Percentiles rank a stretch among this genome's conserved stretches.
Evolutionary conservation across 2,113 vertebrate genomes (phyloP).

Genomic region (Ageneiosus marmoratus): DNA sequence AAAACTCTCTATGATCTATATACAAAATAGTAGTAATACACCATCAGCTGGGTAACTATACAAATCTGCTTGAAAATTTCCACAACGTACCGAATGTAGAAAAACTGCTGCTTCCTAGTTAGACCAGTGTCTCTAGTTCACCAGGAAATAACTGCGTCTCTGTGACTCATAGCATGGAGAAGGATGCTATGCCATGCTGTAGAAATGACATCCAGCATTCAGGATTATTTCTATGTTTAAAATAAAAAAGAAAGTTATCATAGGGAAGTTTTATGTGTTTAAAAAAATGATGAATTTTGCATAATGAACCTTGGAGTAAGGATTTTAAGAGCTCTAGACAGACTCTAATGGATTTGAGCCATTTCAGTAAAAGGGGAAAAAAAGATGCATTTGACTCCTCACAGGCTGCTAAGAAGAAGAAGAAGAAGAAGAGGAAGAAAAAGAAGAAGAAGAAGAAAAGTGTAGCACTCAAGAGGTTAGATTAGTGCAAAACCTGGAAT

Average conservation of each 20-base stretch:
- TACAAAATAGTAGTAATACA: no score
- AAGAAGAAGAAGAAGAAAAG: neutral
- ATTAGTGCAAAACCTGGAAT: slow-evolving; percentile 13
- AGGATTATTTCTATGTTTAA: no score
- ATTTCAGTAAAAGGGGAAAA: slow-evolving; percentile 31
- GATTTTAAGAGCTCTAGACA: slow-evolving; percentile 14
- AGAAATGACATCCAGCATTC: neutral
- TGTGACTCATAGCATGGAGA: neutral
- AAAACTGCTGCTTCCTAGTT: no score
- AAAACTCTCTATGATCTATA: no score
- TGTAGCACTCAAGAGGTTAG: slow-evolving; percentile 20
- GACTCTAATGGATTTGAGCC: slow-evolving; percentile 35
- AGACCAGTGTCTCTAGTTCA: neutral
- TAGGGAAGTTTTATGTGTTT: neutral
- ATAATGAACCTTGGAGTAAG: slow-evolving; percentile 8
- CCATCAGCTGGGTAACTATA: no score
- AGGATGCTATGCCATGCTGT: neutral
- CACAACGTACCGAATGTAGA: no score
- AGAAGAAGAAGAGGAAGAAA: neutral
- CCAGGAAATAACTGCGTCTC: neutral
- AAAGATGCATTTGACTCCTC: neutral
- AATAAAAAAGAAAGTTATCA: no score
- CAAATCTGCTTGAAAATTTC: no score
- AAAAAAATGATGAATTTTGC: neutral
- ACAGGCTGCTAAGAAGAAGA: neutral